Conservation (phyloP, 37 sponge, comb jelly and placozoan genomes). For the Oopsacas minuta region DNA sequence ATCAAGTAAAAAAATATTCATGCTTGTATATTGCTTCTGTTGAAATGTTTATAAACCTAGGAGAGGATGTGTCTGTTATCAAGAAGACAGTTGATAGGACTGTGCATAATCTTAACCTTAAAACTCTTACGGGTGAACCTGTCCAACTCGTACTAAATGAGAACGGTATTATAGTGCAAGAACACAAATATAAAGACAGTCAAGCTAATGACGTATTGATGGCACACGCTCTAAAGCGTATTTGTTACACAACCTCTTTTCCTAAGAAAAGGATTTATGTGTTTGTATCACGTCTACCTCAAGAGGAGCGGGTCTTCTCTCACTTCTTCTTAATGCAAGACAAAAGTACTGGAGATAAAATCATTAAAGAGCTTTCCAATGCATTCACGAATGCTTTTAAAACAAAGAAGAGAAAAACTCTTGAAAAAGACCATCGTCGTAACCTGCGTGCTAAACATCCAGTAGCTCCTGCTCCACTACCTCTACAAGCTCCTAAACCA, state of each 20-base stretch:
- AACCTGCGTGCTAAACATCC: background rate
- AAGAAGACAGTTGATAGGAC: conserved; percentile 6
- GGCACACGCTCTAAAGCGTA: conserved; percentile 47
- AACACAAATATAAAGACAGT: background rate
- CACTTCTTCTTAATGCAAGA: conserved; percentile 36
- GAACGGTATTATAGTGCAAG: background rate
- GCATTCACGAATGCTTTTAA: conserved; percentile 1
- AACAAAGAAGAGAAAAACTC: background rate
- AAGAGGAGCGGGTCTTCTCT: conserved; percentile 32
- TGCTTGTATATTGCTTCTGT: conserved; percentile 13
- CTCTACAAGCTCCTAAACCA: background rate
- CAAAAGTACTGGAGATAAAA: background rate
- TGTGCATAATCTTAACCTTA: background rate
- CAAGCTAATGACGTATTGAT: conserved; percentile 16
- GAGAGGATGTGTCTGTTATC: background rate
- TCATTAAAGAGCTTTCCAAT: background rate
- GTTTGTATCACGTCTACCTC: conserved; percentile 33
- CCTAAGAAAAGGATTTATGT: conserved; percentile 34
- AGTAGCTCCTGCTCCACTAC: background rate
- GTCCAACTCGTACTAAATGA: background rate
- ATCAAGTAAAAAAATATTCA: background rate
- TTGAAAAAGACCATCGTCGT: background rate
- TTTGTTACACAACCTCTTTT: conserved; percentile 28
- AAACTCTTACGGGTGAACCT: background rate
- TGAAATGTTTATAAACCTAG: background rate